phyloP scores from a whole-genome alignment of 2,113 vertebrate genomes.

The Rattus norvegicus region DNA sequence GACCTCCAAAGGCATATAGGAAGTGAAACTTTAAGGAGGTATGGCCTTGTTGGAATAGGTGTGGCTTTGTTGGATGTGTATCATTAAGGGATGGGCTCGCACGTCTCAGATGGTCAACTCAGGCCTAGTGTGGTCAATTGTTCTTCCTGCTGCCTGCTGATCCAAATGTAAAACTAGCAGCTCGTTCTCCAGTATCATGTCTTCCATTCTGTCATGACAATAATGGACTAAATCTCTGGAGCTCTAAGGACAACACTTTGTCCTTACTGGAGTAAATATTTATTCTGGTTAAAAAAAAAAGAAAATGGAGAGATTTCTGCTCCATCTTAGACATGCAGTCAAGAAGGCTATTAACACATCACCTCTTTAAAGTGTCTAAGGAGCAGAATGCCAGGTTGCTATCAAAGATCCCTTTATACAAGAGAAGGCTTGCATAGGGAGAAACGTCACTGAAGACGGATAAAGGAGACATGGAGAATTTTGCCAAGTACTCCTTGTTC shows the following conservation, averaged over 20 bases:
- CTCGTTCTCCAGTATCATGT: too few species aligned
- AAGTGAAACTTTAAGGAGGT: too few species aligned
- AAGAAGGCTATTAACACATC: constrained; percentile 42
- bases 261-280: background rate
- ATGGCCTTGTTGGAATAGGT: background rate
- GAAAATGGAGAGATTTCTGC: constrained; percentile 47
- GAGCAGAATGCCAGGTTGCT: constrained; percentile 59
- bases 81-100: too few species aligned
- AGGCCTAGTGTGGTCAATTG: too few species aligned
- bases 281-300: background rate
- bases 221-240: too few species aligned
- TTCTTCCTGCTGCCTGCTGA: too few species aligned
- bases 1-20: too few species aligned
- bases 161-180: too few species aligned
- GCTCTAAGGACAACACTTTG: background rate
- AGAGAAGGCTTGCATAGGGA: constrained; percentile 26
- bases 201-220: too few species aligned
- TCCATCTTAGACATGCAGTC: constrained; percentile 46
- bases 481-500: constrained; percentile 10
- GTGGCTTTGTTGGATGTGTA: background rate
- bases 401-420: constrained; percentile 21
- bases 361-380: constrained; percentile 50
- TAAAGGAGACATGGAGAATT: background rate
- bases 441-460: constrained; percentile 41
- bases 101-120: too few species aligned